Conservation (phyloP, 1,140 invertebrate genomes). For the Varroa destructor region DNA sequence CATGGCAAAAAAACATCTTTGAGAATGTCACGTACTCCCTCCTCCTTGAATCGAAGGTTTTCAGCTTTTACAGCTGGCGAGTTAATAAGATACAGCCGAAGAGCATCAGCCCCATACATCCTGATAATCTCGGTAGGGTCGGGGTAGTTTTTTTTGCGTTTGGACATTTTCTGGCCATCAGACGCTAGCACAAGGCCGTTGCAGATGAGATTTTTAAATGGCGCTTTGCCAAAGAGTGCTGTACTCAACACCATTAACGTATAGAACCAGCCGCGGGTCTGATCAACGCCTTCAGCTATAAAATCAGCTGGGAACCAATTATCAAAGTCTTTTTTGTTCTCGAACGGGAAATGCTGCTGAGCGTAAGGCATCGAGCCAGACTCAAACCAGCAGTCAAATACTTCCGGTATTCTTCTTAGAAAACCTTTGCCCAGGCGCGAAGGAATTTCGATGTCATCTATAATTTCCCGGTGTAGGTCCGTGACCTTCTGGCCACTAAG, state of each 20-base stretch:
- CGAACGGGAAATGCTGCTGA: conserved; percentile 82
- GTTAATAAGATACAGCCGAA: conserved; percentile 90
- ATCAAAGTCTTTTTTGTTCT: conserved; percentile 78
- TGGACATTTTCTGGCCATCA: conserved; percentile 99
- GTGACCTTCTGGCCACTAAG: conserved; percentile 64
- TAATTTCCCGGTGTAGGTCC: conserved; percentile 86
- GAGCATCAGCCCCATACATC: conserved; percentile 92
- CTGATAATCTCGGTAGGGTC: conserved; percentile 80
- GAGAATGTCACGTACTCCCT: conserved; percentile 84
- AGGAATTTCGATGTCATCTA: conserved; percentile 87
- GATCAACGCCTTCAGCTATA: conserved; percentile 97
- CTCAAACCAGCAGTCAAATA: conserved; percentile 99
- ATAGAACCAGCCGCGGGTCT: conserved; percentile 98
- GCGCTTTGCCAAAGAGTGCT: conserved; percentile 85
- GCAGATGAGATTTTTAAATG: conserved; percentile 92
- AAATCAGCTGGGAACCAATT: conserved; percentile 97
- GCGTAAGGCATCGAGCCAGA: conserved; percentile 89
- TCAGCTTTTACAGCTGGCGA: conserved; percentile 95
- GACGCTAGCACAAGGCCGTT: conserved; percentile 87
- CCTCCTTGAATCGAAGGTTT: conserved; percentile 89
- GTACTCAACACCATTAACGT: conserved; percentile 91
- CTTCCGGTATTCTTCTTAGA: conserved; percentile 71
- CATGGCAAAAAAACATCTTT: conserved; percentile 97
- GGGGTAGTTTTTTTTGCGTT: conserved; percentile 96
- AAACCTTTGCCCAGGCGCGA: conserved; percentile 63